Base-by-base conservation (phyloP, 2,113 vertebrate genomes). In the Oncorhynchus keta region DNA sequence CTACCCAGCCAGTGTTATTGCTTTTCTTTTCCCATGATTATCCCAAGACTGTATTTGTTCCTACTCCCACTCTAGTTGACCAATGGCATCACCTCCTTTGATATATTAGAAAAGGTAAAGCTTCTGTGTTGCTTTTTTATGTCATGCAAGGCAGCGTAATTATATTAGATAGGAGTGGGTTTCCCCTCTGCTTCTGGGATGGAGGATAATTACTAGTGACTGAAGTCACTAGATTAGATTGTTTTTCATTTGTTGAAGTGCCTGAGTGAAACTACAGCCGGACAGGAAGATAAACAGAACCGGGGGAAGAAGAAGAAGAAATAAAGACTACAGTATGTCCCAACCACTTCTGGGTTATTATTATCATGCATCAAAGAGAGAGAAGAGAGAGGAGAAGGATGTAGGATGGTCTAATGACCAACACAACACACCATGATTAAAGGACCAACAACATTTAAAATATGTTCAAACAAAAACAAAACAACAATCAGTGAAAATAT, bases 101-200 rank as follows among this genome's bases (percentile, higher is more conserved):
- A 87, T 79, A 84, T 84, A 61, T 76, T 51, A 65, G 76, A 35
- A 22, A 89, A 90, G 73, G 79, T 87, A 84, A 3, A 16, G 30
- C 80, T 74, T 85, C 78, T 48, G 30, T 88, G 87, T 89, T 89
- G 84, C 78, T 88, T 84, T 91, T 89, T 90, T 78, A 90, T 91
- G 87, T 87, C 87, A 89, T 86, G 86, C 86, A 86, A 83, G 74
- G 78, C 80, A 32, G 86, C 80, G 32, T 92, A 91, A 93, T 92
- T 93, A 89, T 88, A 84, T 78, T 85, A 91, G 90, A 93, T 89
- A 91, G 87, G 87, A 67, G 70, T 84, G 88, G 83, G 78, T 89
- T 93, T 93, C 89, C 90, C 91, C 70, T 84, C 83, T 84, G 77
- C 72, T 77, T 22, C 59, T 65, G 84, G 83, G 89, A 93, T 90